Evolutionary conservation across 2,797 vertebrate genomes (phyloP), one percentile per base, ranked within the genome.

Genomic region (Balearica regulorum): DNA sequence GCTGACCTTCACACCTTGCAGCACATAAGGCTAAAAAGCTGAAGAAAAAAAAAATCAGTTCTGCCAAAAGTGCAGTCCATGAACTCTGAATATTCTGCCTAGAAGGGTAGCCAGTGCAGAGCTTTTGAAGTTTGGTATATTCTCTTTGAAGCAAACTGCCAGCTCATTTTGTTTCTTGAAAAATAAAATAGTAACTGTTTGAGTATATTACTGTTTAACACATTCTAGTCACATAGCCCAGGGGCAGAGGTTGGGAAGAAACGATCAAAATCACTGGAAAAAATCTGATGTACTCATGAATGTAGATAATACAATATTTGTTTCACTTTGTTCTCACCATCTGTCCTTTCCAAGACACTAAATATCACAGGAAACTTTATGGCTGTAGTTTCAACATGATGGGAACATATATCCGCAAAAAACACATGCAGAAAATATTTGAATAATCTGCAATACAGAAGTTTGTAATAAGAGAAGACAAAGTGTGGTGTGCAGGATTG

Each of bases 311-410:
- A 62, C 13, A 64, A 3, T 70, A 64, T 72, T 87, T 91, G 64
- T 84, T 93, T 90, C 48, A 60, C 54, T 94, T 70, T 75, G 15
- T 41, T 95, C 86, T 84, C 57, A 70, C 85, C 86, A 94, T 94
- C 72, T 94, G 70, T 80, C 58, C 37, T 84, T 93, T 86, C 84
- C 49, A 87, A 78, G 18, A 94, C 44, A 65, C 31, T 83, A 87
- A 87, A 37, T 46, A 89, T 37, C 41, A 78, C 24, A 71, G 13
- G 26, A 28, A 94, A 88, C 35, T 57, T 29, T 19, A 77, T 3
- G 29, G 54, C 64, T 81, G 13, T 22, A 84, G 24, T 37, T 76
- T 87, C 72, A 87, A 72, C 13, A 44, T 2, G 8, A 78, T 16
- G 20, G 29, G 21, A 87, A 88, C 8, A 41, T 11, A 71, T 28